Evolutionary conservation across 2,113 vertebrate genomes (phyloP).

Genomic region (Silurus glanis): DNA sequence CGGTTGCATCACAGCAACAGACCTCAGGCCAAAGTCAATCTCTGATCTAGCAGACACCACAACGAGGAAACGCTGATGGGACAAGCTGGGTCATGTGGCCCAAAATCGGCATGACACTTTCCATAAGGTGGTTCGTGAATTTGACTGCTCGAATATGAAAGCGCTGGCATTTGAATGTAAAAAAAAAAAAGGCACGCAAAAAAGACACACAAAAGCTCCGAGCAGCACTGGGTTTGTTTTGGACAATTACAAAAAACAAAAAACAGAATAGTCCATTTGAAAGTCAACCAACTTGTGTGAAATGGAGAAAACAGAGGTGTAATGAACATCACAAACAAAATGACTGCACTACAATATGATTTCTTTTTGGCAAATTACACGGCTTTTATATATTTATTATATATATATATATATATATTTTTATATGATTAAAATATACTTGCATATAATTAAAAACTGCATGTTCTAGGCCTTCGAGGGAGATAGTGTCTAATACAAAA

Average conservation of each 20-base stretch:
- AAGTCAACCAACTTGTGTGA: neutral
- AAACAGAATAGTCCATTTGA: neutral
- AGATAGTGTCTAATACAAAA: neutral
- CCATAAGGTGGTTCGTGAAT: neutral
- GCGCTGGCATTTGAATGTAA: neutral
- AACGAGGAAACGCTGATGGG: neutral
- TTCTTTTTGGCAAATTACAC: neutral
- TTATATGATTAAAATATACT: neutral
- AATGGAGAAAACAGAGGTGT: neutral
- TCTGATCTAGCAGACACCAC: neutral
- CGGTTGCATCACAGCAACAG: neutral
- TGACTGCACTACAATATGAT: neutral
- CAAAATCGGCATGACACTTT: neutral
- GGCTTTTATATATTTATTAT: neutral
- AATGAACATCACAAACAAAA: neutral
- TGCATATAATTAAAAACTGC: neutral
- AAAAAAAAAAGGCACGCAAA: neutral
- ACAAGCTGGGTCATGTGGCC: conserved; percentile 2
- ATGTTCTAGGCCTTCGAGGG: neutral
- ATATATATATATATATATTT: neutral
- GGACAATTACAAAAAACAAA: neutral
- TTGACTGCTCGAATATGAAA: neutral
- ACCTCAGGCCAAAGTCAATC: neutral
- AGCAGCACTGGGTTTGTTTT: neutral
- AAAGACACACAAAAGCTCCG: neutral